Conservation (phyloP, 2,113 vertebrate genomes). For the Murina feae region DNA sequence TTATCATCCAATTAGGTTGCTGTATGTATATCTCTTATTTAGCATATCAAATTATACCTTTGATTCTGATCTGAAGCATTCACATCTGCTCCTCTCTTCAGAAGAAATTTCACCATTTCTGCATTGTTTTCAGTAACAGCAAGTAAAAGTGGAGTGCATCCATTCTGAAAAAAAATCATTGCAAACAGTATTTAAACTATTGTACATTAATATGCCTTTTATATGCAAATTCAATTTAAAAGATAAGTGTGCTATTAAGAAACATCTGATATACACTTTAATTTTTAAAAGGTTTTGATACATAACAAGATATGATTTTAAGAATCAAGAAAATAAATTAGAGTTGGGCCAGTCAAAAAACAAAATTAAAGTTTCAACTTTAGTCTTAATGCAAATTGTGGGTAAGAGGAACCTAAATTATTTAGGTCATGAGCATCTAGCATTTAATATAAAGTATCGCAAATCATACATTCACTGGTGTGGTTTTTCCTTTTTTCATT, state of each 20-base stretch:
- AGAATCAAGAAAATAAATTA: slow-evolving; percentile 22
- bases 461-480: background rate
- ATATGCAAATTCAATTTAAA: slow-evolving; percentile 8
- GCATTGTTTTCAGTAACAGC: slow-evolving; percentile 84
- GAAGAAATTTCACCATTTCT: slow-evolving; percentile 87
- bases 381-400: background rate
- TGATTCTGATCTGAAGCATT: slow-evolving; percentile 81
- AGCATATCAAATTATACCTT: slow-evolving; percentile 70
- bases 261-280: background rate
- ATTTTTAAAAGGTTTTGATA: background rate
- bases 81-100: slow-evolving; percentile 86
- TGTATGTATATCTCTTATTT: background rate
- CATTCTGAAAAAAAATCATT: slow-evolving; percentile 82
- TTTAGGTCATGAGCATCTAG: background rate
- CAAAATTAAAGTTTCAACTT: background rate
- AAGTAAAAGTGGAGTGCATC: slow-evolving; percentile 85
- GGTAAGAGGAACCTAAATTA: background rate
- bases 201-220: background rate
- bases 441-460: background rate
- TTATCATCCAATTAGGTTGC: background rate
- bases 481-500: too few species aligned
- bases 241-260: background rate
- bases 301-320: background rate
- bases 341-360: background rate
- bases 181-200: slow-evolving; percentile 30